Evolutionary conservation across 2,797 vertebrate genomes (phyloP), one percentile per base, ranked within the genome.

Genomic region (Craterocephalus amniculus): DNA sequence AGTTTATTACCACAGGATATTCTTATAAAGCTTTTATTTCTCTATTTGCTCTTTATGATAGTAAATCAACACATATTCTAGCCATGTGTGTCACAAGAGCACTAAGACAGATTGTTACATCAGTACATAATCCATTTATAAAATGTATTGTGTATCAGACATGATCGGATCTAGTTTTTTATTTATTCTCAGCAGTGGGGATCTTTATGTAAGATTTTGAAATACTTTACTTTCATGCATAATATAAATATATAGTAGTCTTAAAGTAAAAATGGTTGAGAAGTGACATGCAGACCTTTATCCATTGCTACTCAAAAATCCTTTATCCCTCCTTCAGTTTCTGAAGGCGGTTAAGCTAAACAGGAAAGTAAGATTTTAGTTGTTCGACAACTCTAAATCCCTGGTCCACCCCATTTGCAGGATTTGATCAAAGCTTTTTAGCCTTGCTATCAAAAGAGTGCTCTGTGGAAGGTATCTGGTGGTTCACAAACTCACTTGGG

Each of bases 361-460:
- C 69, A 76, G 86, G 3, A 27, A 74, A 66, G 83, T 89, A 83
- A 81, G 84, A 85, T 89, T 89, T 83, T 78, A 89, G 89, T 85
- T 88, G 81, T 81, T 74, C 77, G 87, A 81, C 80, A 88, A 85
- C 73, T 64, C 35, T 61, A 81, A 86, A 87, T 87, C 80, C 72
- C 72, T 71, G 58, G 32, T 58, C 27, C 55, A 70, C 59, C 83
- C 86, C 76, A 83, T 86, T 82, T 87, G 71, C 51, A 52, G 83
- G 82, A 86, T 89, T 87, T 83, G 45, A 65, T 58, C 29, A 83
- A 79, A 87, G 72, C 85, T 65, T 76, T 87, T 85, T 68, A 79
- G 76, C 69, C 71, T 61, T 63, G 71, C 72, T 55, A 58, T 63
- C 26, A 52, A 76, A 66, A 52, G 67, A 77, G 63, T 34, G 48